phyloP scores from a whole-genome alignment of 2,888 invertebrate species.

The Biston stratarius region DNA sequence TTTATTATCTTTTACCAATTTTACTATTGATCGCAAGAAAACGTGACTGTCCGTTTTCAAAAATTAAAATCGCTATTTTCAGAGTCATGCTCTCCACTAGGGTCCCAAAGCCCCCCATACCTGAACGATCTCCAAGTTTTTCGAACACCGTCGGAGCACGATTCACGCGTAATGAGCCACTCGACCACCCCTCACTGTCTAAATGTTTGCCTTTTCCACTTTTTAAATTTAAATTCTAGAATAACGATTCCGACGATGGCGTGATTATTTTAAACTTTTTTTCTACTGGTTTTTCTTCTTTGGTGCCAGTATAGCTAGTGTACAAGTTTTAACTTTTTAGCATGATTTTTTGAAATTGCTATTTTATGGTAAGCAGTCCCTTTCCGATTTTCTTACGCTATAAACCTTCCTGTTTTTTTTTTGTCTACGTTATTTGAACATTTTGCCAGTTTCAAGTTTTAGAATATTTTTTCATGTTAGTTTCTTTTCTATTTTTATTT shows the following conservation, averaged over 20 bases:
- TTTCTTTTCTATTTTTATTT: too few relatives aligned
- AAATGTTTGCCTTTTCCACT: slow-evolving; percentile 71
- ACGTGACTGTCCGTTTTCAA: slow-evolving; percentile 29
- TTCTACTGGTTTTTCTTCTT: slow-evolving; percentile 17
- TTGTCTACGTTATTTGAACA: too few relatives aligned
- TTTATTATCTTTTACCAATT: too few relatives aligned
- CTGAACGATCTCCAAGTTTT: slow-evolving; percentile 49
- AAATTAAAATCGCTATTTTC: slow-evolving; percentile 19
- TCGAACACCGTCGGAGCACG: slow-evolving; percentile 60
- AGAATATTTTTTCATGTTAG: too few relatives aligned
- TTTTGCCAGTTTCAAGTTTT: too few relatives aligned
- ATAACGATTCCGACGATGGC: slow-evolving; percentile 37
- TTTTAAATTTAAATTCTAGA: slow-evolving; percentile 59
- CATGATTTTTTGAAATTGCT: too few relatives aligned
- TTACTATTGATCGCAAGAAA: neutral
- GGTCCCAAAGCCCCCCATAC: slow-evolving; percentile 9
- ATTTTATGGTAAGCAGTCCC: too few relatives aligned
- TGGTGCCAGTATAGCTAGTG: neutral
- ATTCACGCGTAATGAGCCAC: slow-evolving; percentile 76
- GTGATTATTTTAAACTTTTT: slow-evolving; percentile 38
- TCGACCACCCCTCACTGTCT: slow-evolving; percentile 63
- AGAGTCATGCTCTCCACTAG: slow-evolving; percentile 23
- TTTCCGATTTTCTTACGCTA: too few relatives aligned
- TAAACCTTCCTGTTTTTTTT: too few relatives aligned
- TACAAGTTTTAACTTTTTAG: too few relatives aligned